Percentiles rank a stretch among this genome's conserved stretches.
These are phyloP conservation scores for Hucho hucho DNA, from an alignment of 2,113 vertebrate species.

Conservation along the genomic window DNA sequence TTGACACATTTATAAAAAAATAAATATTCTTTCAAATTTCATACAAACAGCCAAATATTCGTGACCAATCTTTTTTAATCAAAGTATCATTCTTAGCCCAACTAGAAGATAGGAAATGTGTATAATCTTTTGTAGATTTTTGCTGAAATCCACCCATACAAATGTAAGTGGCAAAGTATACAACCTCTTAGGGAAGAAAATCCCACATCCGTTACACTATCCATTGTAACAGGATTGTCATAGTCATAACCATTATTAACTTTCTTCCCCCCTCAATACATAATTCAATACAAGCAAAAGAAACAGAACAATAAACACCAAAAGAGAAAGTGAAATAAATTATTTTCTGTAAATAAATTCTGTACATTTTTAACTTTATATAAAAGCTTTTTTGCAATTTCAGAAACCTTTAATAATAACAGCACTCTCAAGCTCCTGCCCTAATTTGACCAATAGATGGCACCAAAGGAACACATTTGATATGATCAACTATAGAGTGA, in stretches of 20 bases:
- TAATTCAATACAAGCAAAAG: constrained; percentile 17
- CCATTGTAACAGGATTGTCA: background rate
- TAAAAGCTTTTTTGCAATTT: constrained; percentile 21
- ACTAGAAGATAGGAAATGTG: background rate
- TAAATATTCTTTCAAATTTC: constrained; percentile 38
- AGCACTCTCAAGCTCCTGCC: constrained; percentile 12
- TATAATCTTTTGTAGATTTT: background rate
- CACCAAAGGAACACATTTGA: background rate
- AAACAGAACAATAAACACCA: constrained; percentile 30
- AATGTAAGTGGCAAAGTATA: background rate
- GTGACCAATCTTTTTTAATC: background rate
- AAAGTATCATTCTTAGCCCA: background rate
- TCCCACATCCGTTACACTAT: background rate
- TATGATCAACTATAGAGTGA: too few relatives aligned
- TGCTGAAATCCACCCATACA: background rate
- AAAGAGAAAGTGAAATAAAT: constrained; percentile 41
- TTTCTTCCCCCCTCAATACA: constrained; percentile 41
- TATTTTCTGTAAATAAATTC: constrained; percentile 6
- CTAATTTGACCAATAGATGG: background rate
- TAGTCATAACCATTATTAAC: constrained; percentile 2
- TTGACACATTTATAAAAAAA: constrained; percentile 39
- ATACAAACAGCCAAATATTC: constrained; percentile 33
- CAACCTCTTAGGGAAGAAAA: too few relatives aligned
- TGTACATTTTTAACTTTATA: constrained; percentile 29
- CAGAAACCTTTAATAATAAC: background rate